Evolutionary conservation across 2,113 vertebrate genomes (phyloP).

Genomic region (Pantherophis guttatus): DNA sequence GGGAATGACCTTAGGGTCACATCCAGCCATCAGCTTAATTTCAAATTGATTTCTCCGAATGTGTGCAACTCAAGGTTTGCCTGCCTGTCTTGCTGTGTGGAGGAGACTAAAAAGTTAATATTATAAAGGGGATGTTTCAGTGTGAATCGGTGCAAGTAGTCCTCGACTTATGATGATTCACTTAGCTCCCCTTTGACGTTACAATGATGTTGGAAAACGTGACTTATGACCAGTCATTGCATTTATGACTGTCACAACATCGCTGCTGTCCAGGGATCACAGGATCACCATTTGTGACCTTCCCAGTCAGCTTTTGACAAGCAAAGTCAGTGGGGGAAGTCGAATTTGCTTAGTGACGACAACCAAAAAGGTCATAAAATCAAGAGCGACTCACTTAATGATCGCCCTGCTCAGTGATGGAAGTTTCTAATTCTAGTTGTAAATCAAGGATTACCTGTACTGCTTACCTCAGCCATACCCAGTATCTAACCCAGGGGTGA

Average conservation of each 20-base stretch:
- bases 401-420: too few species aligned
- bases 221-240: background rate
- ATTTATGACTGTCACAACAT: background rate
- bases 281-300: background rate
- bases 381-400: too few species aligned
- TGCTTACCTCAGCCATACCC: background rate
- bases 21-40: background rate
- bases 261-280: background rate
- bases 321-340: too few species aligned
- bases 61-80: background rate
- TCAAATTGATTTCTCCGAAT: background rate
- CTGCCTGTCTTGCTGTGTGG: background rate
- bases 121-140: background rate
- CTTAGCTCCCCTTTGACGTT: background rate
- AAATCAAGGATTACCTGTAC: too few species aligned
- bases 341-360: too few species aligned
- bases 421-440: too few species aligned
- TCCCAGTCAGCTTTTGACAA: background rate
- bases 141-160: background rate
- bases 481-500: too few species aligned
- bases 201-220: background rate
- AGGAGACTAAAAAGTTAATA: background rate
- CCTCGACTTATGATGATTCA: background rate
- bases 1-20: background rate
- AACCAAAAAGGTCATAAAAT: too few species aligned